phyloP scores from a whole-genome alignment of 2,797 vertebrate species.

The Eleutherodactylus coqui region DNA sequence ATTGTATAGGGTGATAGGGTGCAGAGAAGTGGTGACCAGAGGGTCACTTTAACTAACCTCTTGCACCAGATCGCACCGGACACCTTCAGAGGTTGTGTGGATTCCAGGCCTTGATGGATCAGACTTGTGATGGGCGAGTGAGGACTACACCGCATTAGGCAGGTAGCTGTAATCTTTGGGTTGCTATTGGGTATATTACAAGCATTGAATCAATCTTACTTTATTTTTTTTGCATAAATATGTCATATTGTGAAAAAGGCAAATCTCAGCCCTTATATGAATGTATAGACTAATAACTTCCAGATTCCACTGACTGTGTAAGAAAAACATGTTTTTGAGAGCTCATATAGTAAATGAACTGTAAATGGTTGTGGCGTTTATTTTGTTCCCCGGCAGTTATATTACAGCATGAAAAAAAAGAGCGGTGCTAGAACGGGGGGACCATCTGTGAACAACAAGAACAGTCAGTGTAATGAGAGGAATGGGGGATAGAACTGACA shows the following conservation, averaged over 20 bases:
- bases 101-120: too few species aligned
- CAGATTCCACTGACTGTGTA: background rate
- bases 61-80: too few species aligned
- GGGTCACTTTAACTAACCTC: too few species aligned
- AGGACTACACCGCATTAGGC: too few species aligned
- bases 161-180: too few species aligned
- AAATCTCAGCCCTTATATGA: background rate
- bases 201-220: background rate
- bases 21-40: too few species aligned
- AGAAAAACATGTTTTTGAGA: constrained; percentile 45
- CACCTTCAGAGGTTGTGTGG: too few species aligned
- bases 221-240: background rate
- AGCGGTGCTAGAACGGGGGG: constrained; percentile 24
- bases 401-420: constrained; percentile 47
- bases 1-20: too few species aligned
- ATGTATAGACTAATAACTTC: background rate
- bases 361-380: constrained; percentile 47
- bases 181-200: background rate
- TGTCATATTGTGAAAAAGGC: background rate
- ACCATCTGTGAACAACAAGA: constrained; percentile 53
- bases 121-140: too few species aligned
- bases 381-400: constrained; percentile 35
- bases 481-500: constrained; percentile 31
- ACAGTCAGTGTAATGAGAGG: constrained; percentile 48
- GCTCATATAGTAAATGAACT: constrained; percentile 46